Percentiles rank a stretch among this genome's conserved stretches.
Evolutionary conservation across 2,113 vertebrate species (phyloP).

Genomic region (Colossoma macropomum): DNA sequence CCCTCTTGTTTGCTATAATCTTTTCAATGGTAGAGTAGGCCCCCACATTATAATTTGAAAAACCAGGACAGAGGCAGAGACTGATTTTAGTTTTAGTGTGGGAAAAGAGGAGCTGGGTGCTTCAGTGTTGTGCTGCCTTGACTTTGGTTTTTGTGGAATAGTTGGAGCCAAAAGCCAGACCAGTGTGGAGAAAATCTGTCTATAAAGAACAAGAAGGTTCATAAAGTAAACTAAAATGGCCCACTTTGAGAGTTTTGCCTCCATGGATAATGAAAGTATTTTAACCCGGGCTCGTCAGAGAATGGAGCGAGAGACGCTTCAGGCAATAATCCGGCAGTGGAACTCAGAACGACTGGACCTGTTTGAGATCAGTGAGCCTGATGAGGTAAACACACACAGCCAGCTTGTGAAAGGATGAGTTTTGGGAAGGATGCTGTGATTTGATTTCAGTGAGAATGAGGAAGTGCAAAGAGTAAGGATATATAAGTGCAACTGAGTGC

Average conservation of each 20-base stretch:
- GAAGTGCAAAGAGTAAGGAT: too few species aligned
- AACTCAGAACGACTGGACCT: conserved; percentile 90
- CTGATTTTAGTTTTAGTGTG: neutral
- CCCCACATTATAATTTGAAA: neutral
- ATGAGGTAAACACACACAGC: conserved; percentile 79
- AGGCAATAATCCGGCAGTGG: conserved; percentile 87
- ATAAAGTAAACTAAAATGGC: neutral
- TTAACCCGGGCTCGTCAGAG: neutral
- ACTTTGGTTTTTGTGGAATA: neutral
- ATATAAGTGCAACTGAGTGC: too few species aligned
- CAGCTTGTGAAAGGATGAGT: neutral
- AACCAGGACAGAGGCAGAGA: neutral
- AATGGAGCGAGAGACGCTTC: conserved; percentile 80
- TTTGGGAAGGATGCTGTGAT: neutral
- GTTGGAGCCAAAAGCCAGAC: neutral
- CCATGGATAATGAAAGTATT: neutral
- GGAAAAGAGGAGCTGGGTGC: neutral
- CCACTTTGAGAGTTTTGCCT: neutral
- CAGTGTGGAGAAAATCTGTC: neutral
- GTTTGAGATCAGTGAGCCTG: conserved; percentile 91
- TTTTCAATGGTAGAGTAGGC: neutral
- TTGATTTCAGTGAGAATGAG: neutral
- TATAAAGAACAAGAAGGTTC: neutral
- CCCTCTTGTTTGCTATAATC: neutral
- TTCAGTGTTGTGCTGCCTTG: neutral